These are phyloP conservation scores for Ascaphus truei DNA, from an alignment of 2,113 vertebrate species.

Conservation along the genomic window DNA sequence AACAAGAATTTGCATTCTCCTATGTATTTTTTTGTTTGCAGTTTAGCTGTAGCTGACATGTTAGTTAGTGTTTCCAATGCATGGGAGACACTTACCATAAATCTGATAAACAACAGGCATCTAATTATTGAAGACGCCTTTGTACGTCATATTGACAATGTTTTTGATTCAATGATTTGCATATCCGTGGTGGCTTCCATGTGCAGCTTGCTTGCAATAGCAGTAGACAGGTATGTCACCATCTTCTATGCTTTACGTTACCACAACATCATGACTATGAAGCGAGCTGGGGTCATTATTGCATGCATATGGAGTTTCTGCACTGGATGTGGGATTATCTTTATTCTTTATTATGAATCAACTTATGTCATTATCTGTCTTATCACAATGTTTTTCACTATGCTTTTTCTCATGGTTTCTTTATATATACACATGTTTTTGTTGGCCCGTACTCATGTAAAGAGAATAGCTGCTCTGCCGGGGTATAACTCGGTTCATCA, in stretches of 20 bases:
- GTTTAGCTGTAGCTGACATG: conserved; percentile 92
- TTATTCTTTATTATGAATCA: conserved; percentile 89
- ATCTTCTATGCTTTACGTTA: conserved; percentile 93
- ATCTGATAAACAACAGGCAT: conserved; percentile 81
- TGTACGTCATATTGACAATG: conserved; percentile 86
- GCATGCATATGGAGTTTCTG: conserved; percentile 88
- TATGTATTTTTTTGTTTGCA: conserved; percentile 96
- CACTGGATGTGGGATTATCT: conserved; percentile 85
- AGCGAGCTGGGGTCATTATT: conserved; percentile 75
- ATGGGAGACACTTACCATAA: conserved; percentile 91
- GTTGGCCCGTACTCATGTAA: conserved; percentile 82
- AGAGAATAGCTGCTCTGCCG: conserved; percentile 79
- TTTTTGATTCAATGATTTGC: conserved; percentile 95
- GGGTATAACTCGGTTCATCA: conserved; percentile 75
- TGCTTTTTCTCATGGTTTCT: conserved; percentile 89
- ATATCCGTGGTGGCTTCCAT: conserved; percentile 95
- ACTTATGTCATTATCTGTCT: conserved; percentile 86
- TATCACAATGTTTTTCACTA: conserved; percentile 90
- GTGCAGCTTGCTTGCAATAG: conserved; percentile 91
- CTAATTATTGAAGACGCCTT: conserved; percentile 82
- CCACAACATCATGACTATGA: conserved; percentile 88
- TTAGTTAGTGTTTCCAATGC: conserved; percentile 89
- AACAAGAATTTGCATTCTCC: conserved; percentile 95
- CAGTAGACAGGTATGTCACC: conserved; percentile 88
- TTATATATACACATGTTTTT: conserved; percentile 96